Base-by-base conservation (phyloP, 2,113 vertebrate genomes). In the Oceanodroma tethys region DNA sequence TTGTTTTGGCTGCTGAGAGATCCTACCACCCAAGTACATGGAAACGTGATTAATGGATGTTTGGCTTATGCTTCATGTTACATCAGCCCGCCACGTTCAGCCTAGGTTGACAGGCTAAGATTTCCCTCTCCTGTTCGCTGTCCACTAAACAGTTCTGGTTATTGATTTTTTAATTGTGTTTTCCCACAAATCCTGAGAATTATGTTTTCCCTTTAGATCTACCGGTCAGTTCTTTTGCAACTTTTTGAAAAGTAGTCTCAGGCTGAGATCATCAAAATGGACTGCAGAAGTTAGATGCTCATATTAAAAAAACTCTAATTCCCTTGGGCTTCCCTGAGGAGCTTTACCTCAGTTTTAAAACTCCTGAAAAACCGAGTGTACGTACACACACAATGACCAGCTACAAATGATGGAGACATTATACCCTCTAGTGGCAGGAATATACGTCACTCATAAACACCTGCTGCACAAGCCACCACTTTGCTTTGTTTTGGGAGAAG, bases 361-460 rank as follows among this genome's bases (percentile, higher is more conserved):
- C 29, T 59, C 50, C 32, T 29, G 65, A 36, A 68, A 78, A 89
- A 81, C 38, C 26, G 25, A 50, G 15, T 30, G 23, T 12, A 34
- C 2, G 0, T 17, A 7, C 13, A 63, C 13, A 20, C 5, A 1
- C 10, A 3, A 4, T 4, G 38, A 36, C 9, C 62, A 81, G 67
- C 45, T 58, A 5, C 12, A 16, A 78, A 47, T 7, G 42, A 74
- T 85, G 66, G 93, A 87, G 86, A 79, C 53, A 56, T 60, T 16
- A 23, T 93, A 94, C 95, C 97, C 96, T 96, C 96, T 97, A 96
- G 94, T 74, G 96, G 95, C 40, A 81, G 38, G n/a, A 91, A 68
- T 50, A 93, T 20, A 70, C 2, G 23, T 42, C 86, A 50, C 32
- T 53, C n/a, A 16, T 20, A 43, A 55, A 48, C 0, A 1, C 25